Evolutionary conservation across 1,140 invertebrate genomes (phyloP), one percentile per base, ranked within the genome.

Genomic region (Caenorhabditis latens): DNA sequence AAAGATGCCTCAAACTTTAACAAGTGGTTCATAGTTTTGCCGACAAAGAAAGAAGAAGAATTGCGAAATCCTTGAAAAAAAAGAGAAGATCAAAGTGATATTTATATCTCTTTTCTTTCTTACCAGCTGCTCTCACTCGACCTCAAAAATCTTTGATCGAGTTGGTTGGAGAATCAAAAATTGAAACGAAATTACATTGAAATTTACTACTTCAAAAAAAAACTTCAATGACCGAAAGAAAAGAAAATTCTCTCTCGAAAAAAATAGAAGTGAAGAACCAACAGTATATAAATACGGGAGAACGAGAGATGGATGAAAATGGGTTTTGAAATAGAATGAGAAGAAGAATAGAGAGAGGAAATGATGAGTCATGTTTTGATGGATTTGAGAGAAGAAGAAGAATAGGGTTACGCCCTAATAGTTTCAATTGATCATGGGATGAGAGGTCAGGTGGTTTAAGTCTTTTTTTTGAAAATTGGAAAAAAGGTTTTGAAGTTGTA

Each of bases 311-410:
- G 24, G 14, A 40, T 8, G 11, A 13, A 19, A 63, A 32, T 32
- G 21, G 24, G 21, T 63, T 63, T 63, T 63, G 61, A 63, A 63
- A 63, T 63, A 9, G 24, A 40, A 32, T 4, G 19, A 58, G 61
- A 21, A 40, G 24, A 63, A 24, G 24, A 63, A 53, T 53, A 53
- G 50, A 14, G 9, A 14, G n/a, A 21, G 32, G 61, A 32, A 24
- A 63, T 40, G 61, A 63, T 63, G 61, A 63, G 61, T 63, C 61
- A 63, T 63, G 61, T 63, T 63, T 11, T 5, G 57, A 58, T 58
- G 57, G n/a, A n/a, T 58, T 58, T n/a, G n/a, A 63, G 61, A 63
- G 21, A 63, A n/a, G 21, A 63, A 63, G 24, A 32, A 63, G 32
- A 63, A 24, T 32, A 63, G 61, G 24, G 61, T 63, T 32, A 63